Conservation (phyloP, 2,113 vertebrate genomes). For the Cettia cetti region DNA sequence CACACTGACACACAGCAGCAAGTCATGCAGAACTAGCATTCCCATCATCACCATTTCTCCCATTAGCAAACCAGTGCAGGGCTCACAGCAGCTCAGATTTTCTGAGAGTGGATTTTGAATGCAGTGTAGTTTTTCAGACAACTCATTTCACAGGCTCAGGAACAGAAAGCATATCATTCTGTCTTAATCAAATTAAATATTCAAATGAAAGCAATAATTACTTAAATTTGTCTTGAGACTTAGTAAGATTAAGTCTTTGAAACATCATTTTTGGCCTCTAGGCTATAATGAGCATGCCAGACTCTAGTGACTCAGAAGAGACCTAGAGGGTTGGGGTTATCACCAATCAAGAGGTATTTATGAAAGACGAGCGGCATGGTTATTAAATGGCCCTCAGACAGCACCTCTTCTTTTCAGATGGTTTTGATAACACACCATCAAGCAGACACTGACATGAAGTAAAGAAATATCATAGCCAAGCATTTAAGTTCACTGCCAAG, state of each 20-base stretch:
- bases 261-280: conserved; percentile 49
- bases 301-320: conserved; percentile 26
- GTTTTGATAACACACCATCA: neutral
- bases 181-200: conserved; percentile 68
- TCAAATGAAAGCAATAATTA: conserved; percentile 66
- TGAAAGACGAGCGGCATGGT: neutral
- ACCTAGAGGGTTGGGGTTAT: neutral
- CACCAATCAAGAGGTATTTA: conserved; percentile 24
- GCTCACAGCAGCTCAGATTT: neutral
- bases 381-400: neutral
- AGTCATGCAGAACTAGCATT: neutral
- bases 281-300: conserved; percentile 46
- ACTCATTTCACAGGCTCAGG: neutral
- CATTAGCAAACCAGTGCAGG: neutral
- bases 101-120: neutral
- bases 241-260: conserved; percentile 62
- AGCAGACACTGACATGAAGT: neutral
- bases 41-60: neutral
- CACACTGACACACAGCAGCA: neutral
- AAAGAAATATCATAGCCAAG: neutral
- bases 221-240: conserved; percentile 64
- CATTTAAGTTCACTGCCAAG: neutral
- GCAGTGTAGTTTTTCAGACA: neutral
- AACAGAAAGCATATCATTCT: conserved; percentile 13
- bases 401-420: neutral